phyloP scores from a whole-genome alignment of 2,797 vertebrate genomes.

The Sphaeramia orbicularis region DNA sequence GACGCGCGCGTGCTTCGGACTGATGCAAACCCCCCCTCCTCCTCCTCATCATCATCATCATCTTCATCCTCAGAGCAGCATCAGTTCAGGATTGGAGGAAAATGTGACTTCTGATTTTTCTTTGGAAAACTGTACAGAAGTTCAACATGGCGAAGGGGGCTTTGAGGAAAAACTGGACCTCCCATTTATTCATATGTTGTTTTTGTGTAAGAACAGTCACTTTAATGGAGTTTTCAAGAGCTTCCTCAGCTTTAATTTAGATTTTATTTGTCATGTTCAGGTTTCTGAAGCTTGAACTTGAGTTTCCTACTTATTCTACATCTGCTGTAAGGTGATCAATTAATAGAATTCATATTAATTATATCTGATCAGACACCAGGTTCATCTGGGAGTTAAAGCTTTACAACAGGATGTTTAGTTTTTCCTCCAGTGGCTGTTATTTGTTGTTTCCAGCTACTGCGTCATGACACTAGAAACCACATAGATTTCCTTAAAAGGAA shows the following conservation, averaged over 20 bases:
- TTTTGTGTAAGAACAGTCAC: not conserved
- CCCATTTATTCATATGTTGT: not conserved
- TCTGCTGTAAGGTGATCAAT: no score
- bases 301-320: no score
- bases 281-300: not conserved
- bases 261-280: not conserved
- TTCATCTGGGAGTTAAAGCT: not conserved
- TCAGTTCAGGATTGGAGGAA: slow-evolving; percentile 4
- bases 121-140: slow-evolving; percentile 34
- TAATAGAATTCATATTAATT: rapidly evolving
- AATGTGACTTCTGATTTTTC: slow-evolving; percentile 29
- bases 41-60: not conserved
- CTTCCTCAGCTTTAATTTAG: not conserved
- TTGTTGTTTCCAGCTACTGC: slow-evolving; percentile 51
- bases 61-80: not conserved
- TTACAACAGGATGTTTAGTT: slow-evolving; percentile 26
- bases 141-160: slow-evolving; percentile 49
- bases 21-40: not conserved
- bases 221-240: not conserved
- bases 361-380: not conserved
- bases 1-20: not conserved
- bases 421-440: slow-evolving; percentile 23
- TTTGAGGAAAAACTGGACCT: not conserved
- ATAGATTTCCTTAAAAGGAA: slow-evolving; percentile 81
- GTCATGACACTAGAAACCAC: slow-evolving; percentile 60